Conservation (phyloP, 2,888 invertebrate species). For the Apamea crenata region DNA sequence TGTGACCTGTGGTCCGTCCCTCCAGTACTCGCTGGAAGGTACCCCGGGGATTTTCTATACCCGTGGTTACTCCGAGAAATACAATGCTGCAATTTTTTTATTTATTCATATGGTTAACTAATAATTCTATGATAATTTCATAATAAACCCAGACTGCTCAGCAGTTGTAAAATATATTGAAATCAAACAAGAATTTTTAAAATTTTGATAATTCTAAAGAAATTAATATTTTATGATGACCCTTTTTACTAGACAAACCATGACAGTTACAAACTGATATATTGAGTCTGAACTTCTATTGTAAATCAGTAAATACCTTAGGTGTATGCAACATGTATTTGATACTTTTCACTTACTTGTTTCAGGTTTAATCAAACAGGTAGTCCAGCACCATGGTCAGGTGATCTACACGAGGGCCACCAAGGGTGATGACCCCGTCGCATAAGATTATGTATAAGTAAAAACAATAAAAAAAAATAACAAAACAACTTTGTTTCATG, state of each 20-base stretch:
- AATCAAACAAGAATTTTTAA: background rate
- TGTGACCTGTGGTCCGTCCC: no score
- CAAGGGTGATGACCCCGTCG: slow-evolving; percentile 96
- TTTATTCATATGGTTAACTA: background rate
- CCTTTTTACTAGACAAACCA: slow-evolving; percentile 78
- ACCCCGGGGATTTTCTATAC: no score
- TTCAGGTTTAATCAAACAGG: slow-evolving; percentile 97
- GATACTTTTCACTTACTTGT: slow-evolving; percentile 59
- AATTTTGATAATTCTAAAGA: background rate
- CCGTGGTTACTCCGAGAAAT: no score
- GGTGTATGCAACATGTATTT: background rate
- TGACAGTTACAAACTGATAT: slow-evolving; percentile 90
- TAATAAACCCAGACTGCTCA: background rate
- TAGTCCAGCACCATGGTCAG: slow-evolving; percentile 98
- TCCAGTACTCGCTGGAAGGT: no score
- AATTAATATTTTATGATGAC: slow-evolving; percentile 77
- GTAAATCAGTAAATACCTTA: background rate
- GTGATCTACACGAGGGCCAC: slow-evolving; percentile 99
- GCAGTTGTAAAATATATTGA: background rate
- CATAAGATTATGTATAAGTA: slow-evolving; percentile 90
- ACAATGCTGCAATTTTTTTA: no score
- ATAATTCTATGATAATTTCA: background rate
- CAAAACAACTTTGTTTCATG: slow-evolving; percentile 44
- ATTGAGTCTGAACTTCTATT: slow-evolving; percentile 89
- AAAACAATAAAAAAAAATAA: slow-evolving; percentile 80